Evolutionary conservation across 2,113 vertebrate species (phyloP), one percentile per base, ranked within the genome.

Genomic region (Vombatus ursinus): DNA sequence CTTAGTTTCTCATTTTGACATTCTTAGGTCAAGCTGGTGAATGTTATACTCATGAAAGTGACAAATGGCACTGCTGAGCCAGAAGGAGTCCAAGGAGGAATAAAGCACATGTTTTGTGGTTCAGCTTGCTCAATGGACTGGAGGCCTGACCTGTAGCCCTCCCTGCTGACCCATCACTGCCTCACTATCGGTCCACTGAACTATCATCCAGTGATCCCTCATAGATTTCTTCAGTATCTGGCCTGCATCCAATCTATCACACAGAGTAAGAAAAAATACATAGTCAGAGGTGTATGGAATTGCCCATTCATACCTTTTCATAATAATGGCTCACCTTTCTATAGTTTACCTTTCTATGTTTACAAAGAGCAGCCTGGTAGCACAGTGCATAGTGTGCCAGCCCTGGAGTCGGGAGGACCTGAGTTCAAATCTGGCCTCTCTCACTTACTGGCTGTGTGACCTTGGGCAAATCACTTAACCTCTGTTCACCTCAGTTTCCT

Each of bases 1-100:
- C 77, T 97, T 96, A 90, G 92, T 54, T 95, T 96, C 95, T 96
- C 84, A 92, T 94, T 97, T 97, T 92, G 91, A 95, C 94, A 96
- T 92, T 96, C 93, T 94, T 49, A 92, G 95, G 92, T 97, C 96
- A 97, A 96, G 54, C 90, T 94, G 44, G 28, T 96, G 77, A 95
- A 95, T 84, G 14, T 57, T 89, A 90, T 84, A 92, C 31, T 93
- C 89, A 93, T 89, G 95, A 96, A 97, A 94, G 95, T 28, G 51
- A 96, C 77, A 92, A 95, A 94, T 50, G 57, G 4, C 51, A 8
- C 90, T 96, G 19, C 51, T 95, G 89, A 96, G 90, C 50, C 47
- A 37, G 50, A 26, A 10, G 93, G 68, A 95, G 16, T 53, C 22
- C 48, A 48, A 93, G 31, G 23, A 93, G 61, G 94, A 94, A 84